Percentiles rank a stretch among this genome's conserved stretches.
Conservation (phyloP, 2,888 invertebrate species). For the Lepidochitona cinerea region DNA sequence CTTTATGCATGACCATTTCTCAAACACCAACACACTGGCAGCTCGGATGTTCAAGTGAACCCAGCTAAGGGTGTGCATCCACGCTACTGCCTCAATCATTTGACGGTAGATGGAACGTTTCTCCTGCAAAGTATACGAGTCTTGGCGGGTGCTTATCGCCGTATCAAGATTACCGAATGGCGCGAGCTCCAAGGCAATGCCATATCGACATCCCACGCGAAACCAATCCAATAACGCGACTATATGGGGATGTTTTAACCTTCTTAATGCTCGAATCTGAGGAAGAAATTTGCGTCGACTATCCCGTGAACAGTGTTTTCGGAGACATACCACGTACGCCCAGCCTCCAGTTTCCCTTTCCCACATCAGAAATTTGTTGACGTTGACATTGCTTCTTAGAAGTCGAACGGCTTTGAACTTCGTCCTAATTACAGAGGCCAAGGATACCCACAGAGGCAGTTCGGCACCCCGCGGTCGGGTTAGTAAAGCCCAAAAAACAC, state of each 20-base stretch:
- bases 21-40: background rate
- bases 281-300: background rate
- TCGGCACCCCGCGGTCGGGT: too few species aligned
- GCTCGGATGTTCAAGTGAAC: background rate
- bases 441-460: background rate
- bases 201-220: background rate
- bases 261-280: background rate
- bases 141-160: background rate
- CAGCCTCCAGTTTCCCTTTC: background rate
- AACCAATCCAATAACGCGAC: background rate
- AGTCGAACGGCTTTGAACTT: background rate
- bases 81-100: background rate
- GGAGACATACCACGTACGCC: background rate
- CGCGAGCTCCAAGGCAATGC: background rate
- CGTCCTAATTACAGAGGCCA: background rate
- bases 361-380: background rate
- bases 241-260: background rate
- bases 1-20: background rate
- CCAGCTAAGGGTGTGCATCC: background rate
- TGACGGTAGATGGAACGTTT: background rate
- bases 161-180: background rate
- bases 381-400: background rate
- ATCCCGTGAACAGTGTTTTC: background rate
- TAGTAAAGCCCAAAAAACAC: too few species aligned
- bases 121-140: background rate